phyloP scores from a whole-genome alignment of 2,113 vertebrate species.

The Albula glossodonta region DNA sequence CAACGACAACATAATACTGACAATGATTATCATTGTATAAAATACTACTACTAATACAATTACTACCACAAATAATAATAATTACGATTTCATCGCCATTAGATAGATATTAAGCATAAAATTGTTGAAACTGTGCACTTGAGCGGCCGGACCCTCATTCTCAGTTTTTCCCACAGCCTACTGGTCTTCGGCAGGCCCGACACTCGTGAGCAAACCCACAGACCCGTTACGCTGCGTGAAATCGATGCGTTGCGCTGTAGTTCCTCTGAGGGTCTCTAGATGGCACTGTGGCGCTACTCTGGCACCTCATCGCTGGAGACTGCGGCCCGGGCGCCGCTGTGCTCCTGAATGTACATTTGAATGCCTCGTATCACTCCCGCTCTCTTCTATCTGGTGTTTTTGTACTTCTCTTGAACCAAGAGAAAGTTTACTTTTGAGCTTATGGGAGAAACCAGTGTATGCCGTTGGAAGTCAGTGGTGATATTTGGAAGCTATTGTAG shows the following conservation, averaged over 20 bases:
- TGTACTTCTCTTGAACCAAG: constrained; percentile 43
- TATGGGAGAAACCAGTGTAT: constrained; percentile 26
- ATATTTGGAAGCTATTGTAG: constrained; percentile 23
- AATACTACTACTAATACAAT: too few species aligned
- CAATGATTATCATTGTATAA: too few species aligned
- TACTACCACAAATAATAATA: too few species aligned
- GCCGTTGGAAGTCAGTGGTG: constrained; percentile 19
- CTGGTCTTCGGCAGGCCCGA: neutral
- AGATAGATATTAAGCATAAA: neutral
- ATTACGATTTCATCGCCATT: too few species aligned
- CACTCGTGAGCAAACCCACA: neutral
- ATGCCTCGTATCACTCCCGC: constrained; percentile 62
- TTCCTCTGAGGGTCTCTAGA: constrained; percentile 57
- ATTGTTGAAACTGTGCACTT: neutral
- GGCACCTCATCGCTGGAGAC: constrained; percentile 16
- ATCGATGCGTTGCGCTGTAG: neutral
- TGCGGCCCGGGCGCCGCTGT: constrained; percentile 33
- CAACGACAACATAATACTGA: too few species aligned
- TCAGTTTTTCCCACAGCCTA: neutral
- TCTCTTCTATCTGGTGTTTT: constrained; percentile 54
- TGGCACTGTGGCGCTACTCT: constrained; percentile 70
- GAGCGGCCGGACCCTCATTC: too few species aligned
- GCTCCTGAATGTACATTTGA: constrained; percentile 53
- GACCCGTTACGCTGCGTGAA: neutral
- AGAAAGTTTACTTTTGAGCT: constrained; percentile 49